Evolutionary conservation across 1,140 invertebrate genomes (phyloP), one percentile per base, ranked within the genome.

Genomic region (Anthonomus grandis): DNA sequence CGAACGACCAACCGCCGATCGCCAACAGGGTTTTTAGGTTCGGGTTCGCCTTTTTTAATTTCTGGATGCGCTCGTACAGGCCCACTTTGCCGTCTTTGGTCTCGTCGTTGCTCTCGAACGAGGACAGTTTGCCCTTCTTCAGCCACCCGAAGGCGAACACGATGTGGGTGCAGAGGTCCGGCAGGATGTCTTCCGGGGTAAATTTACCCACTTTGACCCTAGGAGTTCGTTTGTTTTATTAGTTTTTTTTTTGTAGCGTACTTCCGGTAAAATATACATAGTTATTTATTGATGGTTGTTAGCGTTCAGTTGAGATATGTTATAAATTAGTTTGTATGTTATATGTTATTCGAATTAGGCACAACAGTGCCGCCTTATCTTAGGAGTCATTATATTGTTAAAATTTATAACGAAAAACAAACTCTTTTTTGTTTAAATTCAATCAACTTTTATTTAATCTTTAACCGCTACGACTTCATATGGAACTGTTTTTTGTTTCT

Each of bases 121-220:
- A 92, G 42, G 90, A 90, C 25, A 95, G 75, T 68, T 91, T 91
- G 60, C 93, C 91, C 69, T 96, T 95, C 76, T 97, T 97, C 72
- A 97, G 78, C 93, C 93, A 97, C 1, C 92, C 94, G 72, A 98
- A 97, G 18, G 95, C 91, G 74, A 94, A 97, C 64, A 97, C 92
- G 64, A 97, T 81, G 76, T 97, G 95, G 0, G 95, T 97, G 74
- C 95, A 98, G 4, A 98, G 80, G 74, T 94, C 88, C 1, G 94
- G 91, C 51, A 94, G 87, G 58, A 97, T 96, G 72, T 98, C 92
- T 78, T 97, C 95, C 0, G 95, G 95, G 24, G 85, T 70, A 76
- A 94, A 97, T 77, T 97, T 97, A 23, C 92, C 95, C 51, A 90
- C 78, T 71, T 95, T 96, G 0, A 87, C 86, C 47, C 95, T 79